phyloP scores from a whole-genome alignment of 1,140 invertebrate genomes.

The Drosophila bocki region DNA sequence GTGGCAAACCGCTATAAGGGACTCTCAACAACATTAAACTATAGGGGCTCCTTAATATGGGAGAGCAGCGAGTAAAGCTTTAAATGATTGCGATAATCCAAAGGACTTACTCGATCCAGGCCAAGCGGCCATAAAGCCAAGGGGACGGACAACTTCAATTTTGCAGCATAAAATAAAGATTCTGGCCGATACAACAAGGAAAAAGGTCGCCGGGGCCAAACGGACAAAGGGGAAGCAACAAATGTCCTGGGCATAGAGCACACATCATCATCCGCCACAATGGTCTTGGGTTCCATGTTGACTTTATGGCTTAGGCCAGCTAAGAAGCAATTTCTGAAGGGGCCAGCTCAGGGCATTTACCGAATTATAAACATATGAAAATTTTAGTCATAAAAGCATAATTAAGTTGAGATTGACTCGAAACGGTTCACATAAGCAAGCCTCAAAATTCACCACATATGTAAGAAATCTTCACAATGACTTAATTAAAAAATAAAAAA shows the following conservation, averaged over 20 bases:
- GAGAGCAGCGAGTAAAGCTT: constrained; percentile 19
- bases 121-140: constrained; percentile 50
- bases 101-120: constrained; percentile 46
- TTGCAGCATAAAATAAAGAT: constrained; percentile 59
- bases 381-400: constrained; percentile 42
- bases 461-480: neutral
- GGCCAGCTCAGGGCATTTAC: constrained; percentile 19
- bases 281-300: constrained; percentile 44
- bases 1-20: constrained; percentile 10
- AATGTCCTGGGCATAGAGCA: constrained; percentile 51
- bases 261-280: constrained; percentile 40
- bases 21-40: constrained; percentile 20
- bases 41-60: constrained; percentile 9
- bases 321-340: constrained; percentile 45
- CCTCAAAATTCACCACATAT: neutral
- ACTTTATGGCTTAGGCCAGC: constrained; percentile 57
- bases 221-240: constrained; percentile 52
- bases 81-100: constrained; percentile 69
- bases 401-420: constrained; percentile 26
- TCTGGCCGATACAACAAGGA: constrained; percentile 48
- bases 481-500: neutral
- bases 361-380: constrained; percentile 49
- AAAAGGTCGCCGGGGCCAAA: constrained; percentile 56
- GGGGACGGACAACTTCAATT: constrained; percentile 55
- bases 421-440: neutral